A percentile compares a stretch with the other conserved stretches of the same genome.
Conservation (phyloP, 2,797 vertebrate genomes). For the Spinibarbus caldwelli region DNA sequence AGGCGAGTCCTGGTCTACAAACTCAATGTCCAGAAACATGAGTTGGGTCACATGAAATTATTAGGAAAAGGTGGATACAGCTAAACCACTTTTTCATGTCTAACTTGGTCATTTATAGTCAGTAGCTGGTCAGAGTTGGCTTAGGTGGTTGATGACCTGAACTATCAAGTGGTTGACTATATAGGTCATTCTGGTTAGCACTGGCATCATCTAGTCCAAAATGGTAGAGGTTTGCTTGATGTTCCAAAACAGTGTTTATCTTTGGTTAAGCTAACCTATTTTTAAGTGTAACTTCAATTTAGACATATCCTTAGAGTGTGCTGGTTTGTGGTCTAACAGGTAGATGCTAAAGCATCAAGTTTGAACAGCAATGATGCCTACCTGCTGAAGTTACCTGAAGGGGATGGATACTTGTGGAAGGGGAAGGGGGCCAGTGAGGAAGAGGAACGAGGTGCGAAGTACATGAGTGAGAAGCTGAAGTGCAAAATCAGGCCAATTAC, state of each 20-base stretch:
- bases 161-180: not conserved
- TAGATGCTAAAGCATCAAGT: conserved; percentile 78
- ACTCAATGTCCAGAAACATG: not conserved
- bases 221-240: not conserved
- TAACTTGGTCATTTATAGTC: not conserved
- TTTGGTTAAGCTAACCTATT: not conserved
- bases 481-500: conserved; percentile 73
- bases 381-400: conserved; percentile 81
- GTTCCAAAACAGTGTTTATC: not conserved
- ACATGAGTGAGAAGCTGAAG: conserved; percentile 77
- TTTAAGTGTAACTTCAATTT: not conserved
- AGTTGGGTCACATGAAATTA: not conserved
- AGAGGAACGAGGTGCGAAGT: conserved; percentile 82
- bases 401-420: conserved; percentile 81
- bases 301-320: not conserved
- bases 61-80: not conserved
- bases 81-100: not conserved
- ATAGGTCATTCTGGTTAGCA: not conserved
- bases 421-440: conserved; percentile 87
- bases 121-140: not conserved
- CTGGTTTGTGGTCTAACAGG: conserved; percentile 71
- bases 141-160: not conserved
- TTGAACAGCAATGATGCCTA: conserved; percentile 91
- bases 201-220: not conserved
- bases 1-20: conserved; percentile 74